A percentile compares a stretch with the other conserved stretches of the same genome.
Conservation (phyloP, 2,113 vertebrate genomes). For the Calidris pygmaea region DNA sequence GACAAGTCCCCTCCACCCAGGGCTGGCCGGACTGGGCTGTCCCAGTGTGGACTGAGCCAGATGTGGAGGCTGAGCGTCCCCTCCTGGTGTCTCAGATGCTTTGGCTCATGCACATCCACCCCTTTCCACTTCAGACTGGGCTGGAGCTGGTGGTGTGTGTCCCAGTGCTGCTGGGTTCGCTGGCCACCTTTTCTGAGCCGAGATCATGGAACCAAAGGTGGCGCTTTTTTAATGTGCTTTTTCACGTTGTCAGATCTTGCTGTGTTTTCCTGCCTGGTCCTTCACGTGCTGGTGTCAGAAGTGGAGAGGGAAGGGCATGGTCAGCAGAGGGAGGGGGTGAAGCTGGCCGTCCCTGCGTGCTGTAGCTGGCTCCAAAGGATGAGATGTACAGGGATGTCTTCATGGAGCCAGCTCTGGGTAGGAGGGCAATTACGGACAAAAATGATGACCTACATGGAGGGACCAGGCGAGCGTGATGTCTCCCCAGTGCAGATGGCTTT, state of each 20-base stretch:
- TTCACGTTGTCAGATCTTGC: not conserved
- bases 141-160: not conserved
- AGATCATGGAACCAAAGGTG: not conserved
- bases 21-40: not conserved
- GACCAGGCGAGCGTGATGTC: not conserved
- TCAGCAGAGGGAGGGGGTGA: not conserved
- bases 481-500: no score
- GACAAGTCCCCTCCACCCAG: not conserved
- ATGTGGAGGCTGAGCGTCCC: no score
- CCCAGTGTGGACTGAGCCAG: not conserved
- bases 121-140: not conserved
- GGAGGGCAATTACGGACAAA: rapidly evolving
- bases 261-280: not conserved
- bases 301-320: not conserved
- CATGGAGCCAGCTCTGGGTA: not conserved
- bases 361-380: not conserved
- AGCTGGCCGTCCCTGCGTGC: rapidly evolving
- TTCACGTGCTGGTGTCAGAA: rapidly evolving
- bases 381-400: rapidly evolving
- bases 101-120: not conserved
- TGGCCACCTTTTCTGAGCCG: not conserved
- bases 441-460: rapidly evolving
- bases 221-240: not conserved
- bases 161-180: not conserved
- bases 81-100: not conserved